phyloP scores from a whole-genome alignment of 1,140 invertebrate species.

The Orussus abietinus region DNA sequence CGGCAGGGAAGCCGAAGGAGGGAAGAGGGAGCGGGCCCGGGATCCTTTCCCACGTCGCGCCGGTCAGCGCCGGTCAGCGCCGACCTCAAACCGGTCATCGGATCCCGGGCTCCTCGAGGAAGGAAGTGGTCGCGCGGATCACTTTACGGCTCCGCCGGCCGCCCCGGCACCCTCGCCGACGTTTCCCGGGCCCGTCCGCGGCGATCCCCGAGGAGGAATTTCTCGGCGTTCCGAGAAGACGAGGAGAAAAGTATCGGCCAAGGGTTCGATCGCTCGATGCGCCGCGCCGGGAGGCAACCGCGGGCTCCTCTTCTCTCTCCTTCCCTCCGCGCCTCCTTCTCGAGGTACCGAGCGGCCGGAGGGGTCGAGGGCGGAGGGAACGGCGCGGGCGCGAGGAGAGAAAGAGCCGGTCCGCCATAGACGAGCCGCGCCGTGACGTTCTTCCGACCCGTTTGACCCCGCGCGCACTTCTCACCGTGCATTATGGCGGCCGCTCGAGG shows the following conservation, averaged over 20 bases:
- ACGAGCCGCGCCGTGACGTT: conserved; percentile 44
- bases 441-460: conserved; percentile 50
- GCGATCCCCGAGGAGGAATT: neutral
- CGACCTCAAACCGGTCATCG: conserved; percentile 54
- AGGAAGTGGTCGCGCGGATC: conserved; percentile 52
- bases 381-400: conserved; percentile 24
- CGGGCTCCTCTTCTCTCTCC: neutral
- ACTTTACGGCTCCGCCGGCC: conserved; percentile 42
- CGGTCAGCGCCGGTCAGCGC: too few relatives aligned
- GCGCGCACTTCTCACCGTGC: conserved; percentile 32
- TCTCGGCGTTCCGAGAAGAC: conserved; percentile 15
- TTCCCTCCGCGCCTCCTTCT: conserved; percentile 3
- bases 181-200: conserved; percentile 2
- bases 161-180: conserved; percentile 1
- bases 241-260: too few relatives aligned
- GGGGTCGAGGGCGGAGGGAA: conserved; percentile 20
- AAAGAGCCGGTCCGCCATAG: conserved; percentile 28
- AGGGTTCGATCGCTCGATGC: neutral
- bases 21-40: conserved; percentile 13
- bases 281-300: too few relatives aligned
- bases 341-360: conserved; percentile 14
- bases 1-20: conserved; percentile 6
- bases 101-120: conserved; percentile 40
- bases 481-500: conserved; percentile 21
- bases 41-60: conserved; percentile 54